Evolutionary conservation across 2,888 invertebrate species (phyloP), one percentile per base, ranked within the genome.

Genomic region (Callimorpha dominula): DNA sequence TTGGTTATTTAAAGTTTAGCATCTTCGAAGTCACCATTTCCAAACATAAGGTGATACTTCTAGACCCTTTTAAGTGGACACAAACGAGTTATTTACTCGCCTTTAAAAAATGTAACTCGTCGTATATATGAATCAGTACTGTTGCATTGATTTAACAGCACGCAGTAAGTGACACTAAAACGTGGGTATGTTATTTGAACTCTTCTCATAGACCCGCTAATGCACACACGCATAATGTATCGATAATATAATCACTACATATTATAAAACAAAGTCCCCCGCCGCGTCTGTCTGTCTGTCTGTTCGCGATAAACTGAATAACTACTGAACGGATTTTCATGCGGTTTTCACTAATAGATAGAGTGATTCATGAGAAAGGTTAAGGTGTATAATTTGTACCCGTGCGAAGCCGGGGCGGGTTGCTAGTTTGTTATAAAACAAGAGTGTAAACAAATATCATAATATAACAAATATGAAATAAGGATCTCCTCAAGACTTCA

Each of bases 1-100:
- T 88, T 88, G 87, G 86, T 88, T 86, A 85, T 84, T 83, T 79
- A 43, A 73, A 84, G 82, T 84, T 91, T 90, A 87, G 81, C 89
- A 89, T 81, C 76, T 79, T 76, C 75, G 68, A 87, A 87, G 78
- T 79, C 83, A 80, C 85, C 78, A 70, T 77, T 76, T 81, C 78
- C 82, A 83, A 82, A 77, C 74, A 79, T 57, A 77, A 84, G 79
- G 81, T 83, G 87, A 80, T 84, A 85, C 80, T 83, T 88, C 85
- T 85, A 76, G 78, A 73, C 73, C 80, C 78, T 78, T 78, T 77
- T 72, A 78, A 79, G 75, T 74, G 70, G 76, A 79, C 69, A 73
- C 54, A 77, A 78, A 76, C 78, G 68, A 73, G 78, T 80, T 81
- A 77, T 82, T 77, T 75, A 82, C 77, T 74, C 40, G 64, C 67